These are phyloP conservation scores for Ibidorhyncha struthersii DNA, from an alignment of 2,113 vertebrate species.

Conservation along the genomic window DNA sequence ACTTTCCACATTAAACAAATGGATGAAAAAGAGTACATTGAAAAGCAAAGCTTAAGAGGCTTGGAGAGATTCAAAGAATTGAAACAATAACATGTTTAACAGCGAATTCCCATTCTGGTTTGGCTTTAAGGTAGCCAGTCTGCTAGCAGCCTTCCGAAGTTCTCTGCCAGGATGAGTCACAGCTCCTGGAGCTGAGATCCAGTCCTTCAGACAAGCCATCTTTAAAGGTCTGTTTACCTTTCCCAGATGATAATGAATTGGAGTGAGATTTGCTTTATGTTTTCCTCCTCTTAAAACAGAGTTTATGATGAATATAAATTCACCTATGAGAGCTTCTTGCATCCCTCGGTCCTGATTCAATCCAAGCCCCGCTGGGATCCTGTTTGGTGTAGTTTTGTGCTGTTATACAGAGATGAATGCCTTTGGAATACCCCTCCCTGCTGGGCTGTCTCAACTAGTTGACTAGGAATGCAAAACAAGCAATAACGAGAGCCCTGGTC, in stretches of 20 bases:
- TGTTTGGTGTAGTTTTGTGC: neutral
- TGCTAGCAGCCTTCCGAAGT: neutral
- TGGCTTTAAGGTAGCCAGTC: constrained; percentile 58
- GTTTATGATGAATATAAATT: neutral
- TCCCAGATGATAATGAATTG: neutral
- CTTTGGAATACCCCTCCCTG: constrained; percentile 27
- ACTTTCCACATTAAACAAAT: constrained; percentile 44
- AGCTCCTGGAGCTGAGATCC: constrained; percentile 10
- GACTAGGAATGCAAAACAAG: constrained; percentile 49
- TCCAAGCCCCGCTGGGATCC: fast-evolving
- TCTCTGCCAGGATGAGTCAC: constrained; percentile 52
- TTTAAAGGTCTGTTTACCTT: constrained; percentile 29
- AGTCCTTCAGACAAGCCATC: neutral
- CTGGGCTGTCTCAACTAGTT: constrained; percentile 41
- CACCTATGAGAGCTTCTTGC: neutral
- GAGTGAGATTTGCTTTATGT: neutral
- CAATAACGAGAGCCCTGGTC: neutral
- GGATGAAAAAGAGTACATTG: neutral
- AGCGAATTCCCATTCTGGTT: constrained; percentile 50
- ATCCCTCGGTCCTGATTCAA: neutral
- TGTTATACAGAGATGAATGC: neutral
- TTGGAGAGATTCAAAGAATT: constrained; percentile 40
- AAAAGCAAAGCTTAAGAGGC: constrained; percentile 17
- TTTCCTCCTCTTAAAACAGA: neutral
- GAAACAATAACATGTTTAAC: constrained; percentile 42